Conservation (phyloP, 30 jellyfish, hydroid and myxozoan species). For the Phacellophora camtschatica region DNA sequence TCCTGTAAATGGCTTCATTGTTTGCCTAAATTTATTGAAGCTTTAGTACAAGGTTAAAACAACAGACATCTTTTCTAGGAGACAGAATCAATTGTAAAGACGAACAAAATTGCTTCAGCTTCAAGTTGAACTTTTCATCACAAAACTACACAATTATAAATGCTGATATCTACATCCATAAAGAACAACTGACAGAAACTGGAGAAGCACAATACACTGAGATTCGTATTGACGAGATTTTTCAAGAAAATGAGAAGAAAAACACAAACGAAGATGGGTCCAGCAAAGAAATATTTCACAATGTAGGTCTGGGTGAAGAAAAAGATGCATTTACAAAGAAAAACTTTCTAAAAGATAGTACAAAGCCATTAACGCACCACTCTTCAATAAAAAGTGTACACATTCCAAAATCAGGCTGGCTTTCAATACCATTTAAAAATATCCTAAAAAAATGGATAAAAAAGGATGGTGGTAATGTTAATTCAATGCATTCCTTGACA, state of each 20-base stretch:
- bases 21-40: not conserved
- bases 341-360: not conserved
- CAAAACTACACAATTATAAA: not conserved
- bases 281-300: too few species aligned
- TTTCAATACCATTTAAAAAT: not conserved
- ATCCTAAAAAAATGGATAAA: conserved; percentile 4
- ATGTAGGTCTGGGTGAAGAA: not conserved
- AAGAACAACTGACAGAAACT: too few species aligned
- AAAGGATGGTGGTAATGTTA: not conserved
- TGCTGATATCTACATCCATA: conserved; percentile 37
- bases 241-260: too few species aligned
- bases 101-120: conserved; percentile 22
- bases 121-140: conserved; percentile 27
- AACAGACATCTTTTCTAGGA: not conserved
- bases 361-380: too few species aligned
- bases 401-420: not conserved
- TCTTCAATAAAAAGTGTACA: too few species aligned
- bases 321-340: not conserved
- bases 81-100: conserved; percentile 4
- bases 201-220: too few species aligned
- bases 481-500: conserved; percentile 1
- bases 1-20: not conserved
- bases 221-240: too few species aligned
- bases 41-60: not conserved
- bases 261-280: too few species aligned